These are phyloP conservation scores for Smithornis capensis DNA, from an alignment of 2,113 vertebrate genomes.

Conservation along the genomic window DNA sequence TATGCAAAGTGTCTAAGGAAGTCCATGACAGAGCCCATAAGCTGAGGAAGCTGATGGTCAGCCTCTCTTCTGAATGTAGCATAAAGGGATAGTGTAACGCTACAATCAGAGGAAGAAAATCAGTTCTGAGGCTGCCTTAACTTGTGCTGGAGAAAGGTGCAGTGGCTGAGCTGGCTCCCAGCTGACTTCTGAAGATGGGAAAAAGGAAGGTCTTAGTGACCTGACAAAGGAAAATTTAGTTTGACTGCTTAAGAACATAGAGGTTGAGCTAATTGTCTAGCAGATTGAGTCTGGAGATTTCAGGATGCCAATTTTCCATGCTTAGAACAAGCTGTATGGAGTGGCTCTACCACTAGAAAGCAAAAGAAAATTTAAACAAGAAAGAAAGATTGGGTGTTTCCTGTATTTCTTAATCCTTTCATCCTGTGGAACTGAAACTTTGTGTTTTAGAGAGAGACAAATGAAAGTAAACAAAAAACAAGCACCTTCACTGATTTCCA, in stretches of 20 bases:
- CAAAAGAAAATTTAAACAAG: background rate
- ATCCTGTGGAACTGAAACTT: background rate
- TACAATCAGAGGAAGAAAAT: background rate
- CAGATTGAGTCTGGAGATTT: background rate
- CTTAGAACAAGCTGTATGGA: background rate
- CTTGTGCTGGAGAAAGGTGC: background rate
- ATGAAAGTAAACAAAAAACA: background rate
- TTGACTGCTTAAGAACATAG: background rate
- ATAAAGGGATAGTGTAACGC: background rate
- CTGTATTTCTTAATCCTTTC: background rate
- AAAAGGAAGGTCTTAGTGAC: background rate
- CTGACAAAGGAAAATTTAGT: background rate
- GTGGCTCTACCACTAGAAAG: background rate
- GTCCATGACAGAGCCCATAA: background rate
- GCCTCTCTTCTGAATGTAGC: background rate
- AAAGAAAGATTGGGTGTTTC: background rate
- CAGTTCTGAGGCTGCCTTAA: background rate
- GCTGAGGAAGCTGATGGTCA: background rate
- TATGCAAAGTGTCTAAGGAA: background rate
- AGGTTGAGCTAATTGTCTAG: background rate
- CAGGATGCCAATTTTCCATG: background rate
- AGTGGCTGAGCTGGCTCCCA: background rate
- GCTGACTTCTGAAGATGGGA: background rate
- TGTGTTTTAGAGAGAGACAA: background rate
- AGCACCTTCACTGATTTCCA: slow-evolving; percentile 82